Percentiles rank a stretch among this genome's conserved stretches.
Evolutionary conservation across 2,113 vertebrate species (phyloP).

Genomic region (Sitta europaea): DNA sequence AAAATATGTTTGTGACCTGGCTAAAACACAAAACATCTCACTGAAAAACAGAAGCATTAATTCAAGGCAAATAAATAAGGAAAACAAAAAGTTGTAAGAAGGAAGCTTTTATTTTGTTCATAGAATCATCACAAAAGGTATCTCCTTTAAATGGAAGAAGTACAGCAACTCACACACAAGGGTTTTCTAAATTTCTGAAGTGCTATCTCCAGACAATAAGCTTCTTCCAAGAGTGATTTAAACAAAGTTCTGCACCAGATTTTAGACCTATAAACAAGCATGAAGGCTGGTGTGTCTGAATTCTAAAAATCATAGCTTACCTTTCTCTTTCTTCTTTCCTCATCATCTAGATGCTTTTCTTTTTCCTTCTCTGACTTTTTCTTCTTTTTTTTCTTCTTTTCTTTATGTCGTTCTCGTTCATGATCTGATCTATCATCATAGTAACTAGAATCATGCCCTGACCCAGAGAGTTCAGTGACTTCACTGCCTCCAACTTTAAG

Average conservation of each 20-base stretch:
- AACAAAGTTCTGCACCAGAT: not conserved
- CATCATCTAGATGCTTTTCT: slow-evolving; percentile 90
- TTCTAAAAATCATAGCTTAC: slow-evolving; percentile 42
- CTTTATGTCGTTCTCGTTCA: slow-evolving; percentile 90
- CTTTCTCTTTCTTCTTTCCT: slow-evolving; percentile 90
- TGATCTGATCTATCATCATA: slow-evolving; percentile 95
- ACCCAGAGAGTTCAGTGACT: slow-evolving; percentile 93
- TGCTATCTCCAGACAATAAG: not conserved
- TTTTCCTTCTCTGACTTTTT: slow-evolving; percentile 96
- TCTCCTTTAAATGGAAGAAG: not conserved
- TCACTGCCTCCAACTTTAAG: slow-evolving; percentile 97
- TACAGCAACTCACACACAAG: not conserved
- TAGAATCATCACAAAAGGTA: not conserved
- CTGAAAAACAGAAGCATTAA: not conserved
- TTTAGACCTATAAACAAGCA: not conserved
- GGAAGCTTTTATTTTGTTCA: not conserved
- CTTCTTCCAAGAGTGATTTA: not conserved
- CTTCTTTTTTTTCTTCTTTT: slow-evolving; percentile 98
- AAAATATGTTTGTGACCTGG: not conserved
- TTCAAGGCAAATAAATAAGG: not conserved
- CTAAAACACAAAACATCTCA: not conserved
- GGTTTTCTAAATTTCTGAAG: not conserved
- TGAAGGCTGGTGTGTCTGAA: not conserved
- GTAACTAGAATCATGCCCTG: slow-evolving; percentile 95
- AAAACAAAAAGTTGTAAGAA: not conserved